Evolutionary conservation across 2,888 invertebrate species (phyloP), one percentile per base, ranked within the genome.

Genomic region (Drosophila parthenogenetica): DNA sequence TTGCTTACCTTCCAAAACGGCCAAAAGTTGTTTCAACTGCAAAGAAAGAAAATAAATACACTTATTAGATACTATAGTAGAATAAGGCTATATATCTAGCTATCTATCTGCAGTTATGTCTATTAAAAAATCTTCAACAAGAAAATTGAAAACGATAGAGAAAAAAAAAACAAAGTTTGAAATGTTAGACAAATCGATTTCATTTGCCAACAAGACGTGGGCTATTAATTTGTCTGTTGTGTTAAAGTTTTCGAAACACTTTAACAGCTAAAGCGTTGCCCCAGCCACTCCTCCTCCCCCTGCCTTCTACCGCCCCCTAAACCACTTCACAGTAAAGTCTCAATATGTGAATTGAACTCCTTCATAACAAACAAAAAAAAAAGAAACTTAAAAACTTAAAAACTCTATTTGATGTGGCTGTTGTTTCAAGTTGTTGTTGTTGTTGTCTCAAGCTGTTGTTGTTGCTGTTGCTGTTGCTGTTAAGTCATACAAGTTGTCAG

Each of bases 151-250:
- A 35, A 35, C 11, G 13, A 35, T 35, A 11, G 35, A 35, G 17
- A 22, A 25, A 11, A 35, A 35, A 22, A 40, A 37, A 60, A 69
- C 40, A 58, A 72, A 49, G 70, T 68, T 62, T 79, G 61, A 78
- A 78, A 67, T 76, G 59, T 53, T 69, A 72, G 86, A 84, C 83
- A 88, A 88, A 84, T 88, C 75, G 88, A 74, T 78, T 80, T 83
- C 80, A 88, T 82, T 84, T 73, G 86, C 66, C 66, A 68, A 67
- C 51, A 14, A 70, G 86, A 84, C 84, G 57, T 79, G 75, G 75
- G 78, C 83, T 78, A 84, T 86, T 87, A 82, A 87, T 86, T 82
- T 77, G 67, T 69, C 58, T 66, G 61, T 62, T 65, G 68, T 64
- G 67, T 69, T 61, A 69, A 55, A 68, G 72, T 69, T 70, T 68